A percentile compares a stretch with the other conserved stretches of the same genome.
Evolutionary conservation across 2,113 vertebrate genomes (phyloP).

Genomic region (Beaufortia kweichowensis): DNA sequence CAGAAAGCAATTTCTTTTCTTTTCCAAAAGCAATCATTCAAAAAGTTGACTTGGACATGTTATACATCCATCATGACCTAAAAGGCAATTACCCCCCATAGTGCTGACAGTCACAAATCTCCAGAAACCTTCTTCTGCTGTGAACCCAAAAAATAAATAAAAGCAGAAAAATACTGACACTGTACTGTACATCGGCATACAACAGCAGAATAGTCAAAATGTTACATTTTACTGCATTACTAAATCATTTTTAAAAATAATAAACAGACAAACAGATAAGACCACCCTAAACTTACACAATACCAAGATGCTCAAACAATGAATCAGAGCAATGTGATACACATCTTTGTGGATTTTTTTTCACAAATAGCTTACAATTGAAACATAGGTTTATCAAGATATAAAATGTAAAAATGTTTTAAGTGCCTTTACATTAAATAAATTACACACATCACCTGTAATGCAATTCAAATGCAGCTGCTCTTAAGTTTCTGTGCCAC

Average conservation of each 20-base stretch:
- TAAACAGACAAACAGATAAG: no score
- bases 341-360: no score
- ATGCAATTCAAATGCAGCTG: not conserved
- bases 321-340: no score
- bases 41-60: slow-evolving; percentile 37
- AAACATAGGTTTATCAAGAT: not conserved
- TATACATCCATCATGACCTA: slow-evolving; percentile 21
- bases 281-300: no score
- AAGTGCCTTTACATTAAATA: not conserved
- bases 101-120: slow-evolving; percentile 42
- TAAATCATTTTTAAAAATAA: no score
- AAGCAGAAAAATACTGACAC: not conserved
- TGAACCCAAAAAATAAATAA: not conserved
- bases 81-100: slow-evolving; percentile 21
- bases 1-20: slow-evolving; percentile 50
- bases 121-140: not conserved
- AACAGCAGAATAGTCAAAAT: no score
- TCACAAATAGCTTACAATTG: not conserved
- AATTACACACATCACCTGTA: not conserved
- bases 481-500: not conserved
- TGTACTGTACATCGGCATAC: no score
- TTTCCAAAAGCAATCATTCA: slow-evolving; percentile 51
- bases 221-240: no score
- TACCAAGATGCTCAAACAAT: no score
- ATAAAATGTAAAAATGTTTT: not conserved